Evolutionary conservation across 2,888 invertebrate genomes (phyloP).

Genomic region (Prenolepis imparis): DNA sequence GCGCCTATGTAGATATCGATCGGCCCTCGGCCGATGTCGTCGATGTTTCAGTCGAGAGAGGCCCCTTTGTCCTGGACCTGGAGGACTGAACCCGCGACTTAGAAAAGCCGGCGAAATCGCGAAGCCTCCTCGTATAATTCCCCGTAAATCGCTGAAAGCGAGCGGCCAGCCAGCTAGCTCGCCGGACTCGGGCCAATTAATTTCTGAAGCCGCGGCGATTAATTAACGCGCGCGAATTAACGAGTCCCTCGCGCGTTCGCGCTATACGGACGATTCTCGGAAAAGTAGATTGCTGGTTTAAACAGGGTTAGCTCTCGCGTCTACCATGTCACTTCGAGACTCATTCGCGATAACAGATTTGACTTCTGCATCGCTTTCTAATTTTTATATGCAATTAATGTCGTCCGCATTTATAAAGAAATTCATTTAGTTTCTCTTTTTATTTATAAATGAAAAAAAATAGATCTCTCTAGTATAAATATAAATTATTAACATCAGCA

Average conservation of each 20-base stretch:
- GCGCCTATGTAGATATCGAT: slow-evolving; percentile 69
- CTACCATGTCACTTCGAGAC: background rate
- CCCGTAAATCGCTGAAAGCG: slow-evolving; percentile 40
- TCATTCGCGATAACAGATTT: background rate
- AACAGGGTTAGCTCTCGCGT: background rate
- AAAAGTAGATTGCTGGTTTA: slow-evolving; percentile 2
- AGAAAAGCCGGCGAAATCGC: slow-evolving; percentile 36
- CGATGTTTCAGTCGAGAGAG: slow-evolving; percentile 41
- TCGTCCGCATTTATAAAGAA: background rate
- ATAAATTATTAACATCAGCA: no score
- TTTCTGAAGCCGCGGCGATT: slow-evolving; percentile 34
- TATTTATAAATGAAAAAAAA: no score
- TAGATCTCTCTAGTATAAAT: no score
- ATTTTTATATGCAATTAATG: background rate
- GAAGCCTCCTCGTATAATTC: slow-evolving; percentile 8
- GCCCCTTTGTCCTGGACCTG: slow-evolving; percentile 27
- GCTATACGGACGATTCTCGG: slow-evolving; percentile 24
- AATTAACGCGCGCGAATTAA: slow-evolving; percentile 51
- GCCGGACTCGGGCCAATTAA: slow-evolving; percentile 37
- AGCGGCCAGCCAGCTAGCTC: background rate
- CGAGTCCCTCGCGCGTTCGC: slow-evolving; percentile 23
- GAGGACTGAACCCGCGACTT: slow-evolving; percentile 12
- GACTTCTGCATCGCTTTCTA: background rate
- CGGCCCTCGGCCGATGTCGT: slow-evolving; percentile 60
- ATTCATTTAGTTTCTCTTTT: background rate